These are phyloP conservation scores for Acanthosepion pharaonis DNA, from an alignment of 2,888 invertebrate species.

Conservation along the genomic window DNA sequence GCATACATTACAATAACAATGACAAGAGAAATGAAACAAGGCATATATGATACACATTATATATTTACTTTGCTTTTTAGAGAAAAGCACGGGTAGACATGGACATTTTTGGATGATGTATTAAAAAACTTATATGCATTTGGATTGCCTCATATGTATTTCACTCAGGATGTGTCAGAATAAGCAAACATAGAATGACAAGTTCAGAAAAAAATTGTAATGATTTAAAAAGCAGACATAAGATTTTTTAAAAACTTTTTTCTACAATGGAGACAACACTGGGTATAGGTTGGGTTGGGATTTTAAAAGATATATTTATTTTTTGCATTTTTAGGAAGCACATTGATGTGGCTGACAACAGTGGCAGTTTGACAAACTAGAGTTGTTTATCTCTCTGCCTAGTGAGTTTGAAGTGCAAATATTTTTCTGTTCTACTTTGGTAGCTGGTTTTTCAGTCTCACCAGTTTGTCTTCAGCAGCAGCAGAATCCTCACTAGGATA, in stretches of 20 bases:
- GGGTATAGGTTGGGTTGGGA: background rate
- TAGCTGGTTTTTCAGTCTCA: background rate
- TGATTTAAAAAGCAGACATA: constrained; percentile 33
- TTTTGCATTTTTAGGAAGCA: background rate
- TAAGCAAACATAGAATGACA: constrained; percentile 18
- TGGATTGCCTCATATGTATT: background rate
- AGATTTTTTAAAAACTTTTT: background rate
- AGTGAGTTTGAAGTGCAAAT: background rate
- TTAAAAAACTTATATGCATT: background rate
- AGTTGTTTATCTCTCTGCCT: background rate
- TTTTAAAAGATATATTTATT: background rate
- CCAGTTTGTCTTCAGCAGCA: constrained; percentile 45
- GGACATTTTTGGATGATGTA: background rate
- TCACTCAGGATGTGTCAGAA: background rate
- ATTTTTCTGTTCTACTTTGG: background rate
- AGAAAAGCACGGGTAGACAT: background rate
- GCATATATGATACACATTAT: background rate
- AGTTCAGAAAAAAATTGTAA: background rate
- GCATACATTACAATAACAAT: background rate
- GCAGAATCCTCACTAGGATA: constrained; percentile 37
- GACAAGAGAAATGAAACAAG: background rate
- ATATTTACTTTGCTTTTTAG: background rate
- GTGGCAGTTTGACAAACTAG: constrained; percentile 17
- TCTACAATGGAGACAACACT: constrained; percentile 21
- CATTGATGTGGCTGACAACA: constrained; percentile 33